phyloP scores from a whole-genome alignment of 1,140 invertebrate genomes.

The Fopius arisanus region DNA sequence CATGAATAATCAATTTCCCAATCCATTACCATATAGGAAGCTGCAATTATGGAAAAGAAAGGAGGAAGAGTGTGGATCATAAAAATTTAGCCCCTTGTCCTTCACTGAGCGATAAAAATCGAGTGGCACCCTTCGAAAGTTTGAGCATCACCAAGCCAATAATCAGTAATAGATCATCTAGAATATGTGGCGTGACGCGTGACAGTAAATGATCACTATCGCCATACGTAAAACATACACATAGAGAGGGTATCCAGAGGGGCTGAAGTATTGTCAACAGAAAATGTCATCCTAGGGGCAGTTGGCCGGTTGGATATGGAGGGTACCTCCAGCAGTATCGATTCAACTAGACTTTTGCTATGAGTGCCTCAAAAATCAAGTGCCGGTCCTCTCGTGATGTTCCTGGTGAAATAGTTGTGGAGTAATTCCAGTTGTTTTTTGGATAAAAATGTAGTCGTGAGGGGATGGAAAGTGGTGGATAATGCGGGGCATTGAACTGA shows the following conservation, averaged over 20 bases:
- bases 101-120: background rate
- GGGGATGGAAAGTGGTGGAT: background rate
- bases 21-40: too few species aligned
- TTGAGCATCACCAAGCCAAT: background rate
- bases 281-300: background rate
- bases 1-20: too few species aligned
- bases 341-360: background rate
- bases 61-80: too few species aligned
- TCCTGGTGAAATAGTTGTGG: background rate
- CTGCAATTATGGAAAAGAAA: too few species aligned
- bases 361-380: background rate
- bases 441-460: background rate
- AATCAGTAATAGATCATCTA: background rate
- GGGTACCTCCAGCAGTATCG: background rate
- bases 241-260: background rate
- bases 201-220: constrained; percentile 6
- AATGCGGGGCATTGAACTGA: background rate
- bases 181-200: background rate
- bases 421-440: background rate
- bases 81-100: too few species aligned
- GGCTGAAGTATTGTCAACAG: background rate
- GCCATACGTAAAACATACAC: background rate
- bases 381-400: background rate
- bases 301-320: background rate
- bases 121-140: background rate